Evolutionary conservation across 2,797 vertebrate species (phyloP), one percentile per base, ranked within the genome.

Genomic region (Tapera naevia): DNA sequence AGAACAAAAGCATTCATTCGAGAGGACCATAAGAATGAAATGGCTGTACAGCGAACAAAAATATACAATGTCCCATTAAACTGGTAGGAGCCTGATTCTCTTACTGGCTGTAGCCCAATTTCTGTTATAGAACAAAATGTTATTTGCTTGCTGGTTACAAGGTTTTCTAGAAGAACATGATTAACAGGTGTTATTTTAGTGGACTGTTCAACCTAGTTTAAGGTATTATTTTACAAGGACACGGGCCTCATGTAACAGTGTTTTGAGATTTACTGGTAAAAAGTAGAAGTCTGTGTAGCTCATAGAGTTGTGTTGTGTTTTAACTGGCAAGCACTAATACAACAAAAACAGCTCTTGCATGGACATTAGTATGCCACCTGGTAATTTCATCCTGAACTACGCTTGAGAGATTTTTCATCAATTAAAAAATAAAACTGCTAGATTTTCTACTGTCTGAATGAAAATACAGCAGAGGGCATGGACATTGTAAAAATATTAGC

Each of bases 1-100:
- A 56, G 89, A 93, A 91, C 71, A 93, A 88, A 94, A 76, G 43
- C 60, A 32, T 82, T 94, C 60, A 86, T 80, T 93, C 66, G 88
- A 85, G 73, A 86, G 80, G 78, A 93, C 91, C 5, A 0, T 73
- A 81, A 87, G 84, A 95, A 84, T 88, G 58, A 95, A 94, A 93
- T 58, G 62, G 41, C 48, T 92, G 37, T 43, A 62, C n/a, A 62
- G 78, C 71, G 87, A 82, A 82, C 67, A 92, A 91, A 93, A 95
- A 91, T 73, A 76, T 88, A 89, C 78, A 91, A 51, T 73, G 64
- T 91, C 53, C 74, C 58, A 93, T 87, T 91, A 82, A 87, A 82
- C 46, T 75, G 39, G 70, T 62, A 80, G 67, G 45, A 89, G 82
- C 41, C 39, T 43, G 48, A 37, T 58, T 89, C 43, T 64, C 17